A percentile compares a stretch with the other conserved stretches of the same genome.
Conservation (phyloP, 2,888 invertebrate species). For the Tineola bisselliella region DNA sequence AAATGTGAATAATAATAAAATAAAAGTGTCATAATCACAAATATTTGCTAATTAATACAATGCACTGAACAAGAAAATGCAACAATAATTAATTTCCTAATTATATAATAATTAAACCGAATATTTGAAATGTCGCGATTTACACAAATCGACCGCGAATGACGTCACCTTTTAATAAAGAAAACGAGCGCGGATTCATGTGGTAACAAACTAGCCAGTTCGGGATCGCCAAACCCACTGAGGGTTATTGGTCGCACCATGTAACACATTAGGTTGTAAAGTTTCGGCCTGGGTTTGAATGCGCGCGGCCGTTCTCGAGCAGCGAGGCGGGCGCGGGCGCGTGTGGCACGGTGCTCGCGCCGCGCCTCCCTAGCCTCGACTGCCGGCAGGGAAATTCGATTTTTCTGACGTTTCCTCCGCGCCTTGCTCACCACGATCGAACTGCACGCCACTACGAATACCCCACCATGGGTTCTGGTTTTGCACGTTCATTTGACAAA, state of each 20-base stretch:
- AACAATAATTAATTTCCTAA: neutral
- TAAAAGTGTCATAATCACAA: too few species aligned
- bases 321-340: conserved; percentile 53
- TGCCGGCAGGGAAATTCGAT: conserved; percentile 60
- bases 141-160: conserved; percentile 34
- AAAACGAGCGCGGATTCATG: conserved; percentile 40
- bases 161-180: conserved; percentile 58
- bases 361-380: conserved; percentile 62
- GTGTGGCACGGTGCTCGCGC: conserved; percentile 48
- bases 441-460: conserved; percentile 44
- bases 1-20: too few species aligned
- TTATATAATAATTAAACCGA: neutral
- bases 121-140: conserved; percentile 1
- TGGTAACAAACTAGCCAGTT: conserved; percentile 44
- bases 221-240: conserved; percentile 43
- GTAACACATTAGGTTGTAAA: neutral
- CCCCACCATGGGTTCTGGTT: conserved; percentile 38
- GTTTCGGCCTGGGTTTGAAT: conserved; percentile 18
- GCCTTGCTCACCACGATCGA: conserved; percentile 62
- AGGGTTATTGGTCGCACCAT: neutral
- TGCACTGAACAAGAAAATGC: conserved; percentile 5
- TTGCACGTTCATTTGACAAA: conserved; percentile 44
- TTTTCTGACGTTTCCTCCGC: conserved; percentile 68
- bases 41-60: neutral
- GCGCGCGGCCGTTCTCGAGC: conserved; percentile 21